Conservation (phyloP, 2,797 vertebrate genomes). For the Spinibarbus caldwelli region DNA sequence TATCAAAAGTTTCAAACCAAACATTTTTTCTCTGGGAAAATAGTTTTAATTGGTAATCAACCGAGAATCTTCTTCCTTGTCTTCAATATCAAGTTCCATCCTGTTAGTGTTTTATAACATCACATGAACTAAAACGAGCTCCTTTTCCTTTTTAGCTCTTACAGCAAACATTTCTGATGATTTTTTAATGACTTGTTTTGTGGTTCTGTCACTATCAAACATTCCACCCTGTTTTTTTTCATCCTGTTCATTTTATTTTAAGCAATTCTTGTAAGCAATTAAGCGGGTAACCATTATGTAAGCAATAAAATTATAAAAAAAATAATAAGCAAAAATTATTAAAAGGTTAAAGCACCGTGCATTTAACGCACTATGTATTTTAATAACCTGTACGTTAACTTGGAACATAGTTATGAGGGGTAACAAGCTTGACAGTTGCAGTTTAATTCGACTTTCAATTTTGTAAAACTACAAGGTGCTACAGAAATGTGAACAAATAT, state of each 20-base stretch:
- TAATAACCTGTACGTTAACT: background rate
- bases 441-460: too few relatives aligned
- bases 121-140: background rate
- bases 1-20: conserved; percentile 1
- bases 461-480: background rate
- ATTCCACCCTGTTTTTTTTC: too few relatives aligned
- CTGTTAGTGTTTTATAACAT: background rate
- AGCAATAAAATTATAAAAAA: background rate
- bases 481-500: background rate
- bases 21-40: background rate
- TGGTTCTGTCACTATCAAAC: too few relatives aligned
- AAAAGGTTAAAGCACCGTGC: background rate
- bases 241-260: background rate
- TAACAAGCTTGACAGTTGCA: background rate
- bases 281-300: background rate
- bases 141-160: background rate
- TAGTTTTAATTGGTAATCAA: background rate
- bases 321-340: background rate
- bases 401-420: background rate
- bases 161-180: background rate
- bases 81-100: background rate
- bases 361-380: too few relatives aligned
- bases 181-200: too few relatives aligned
- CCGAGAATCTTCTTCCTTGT: background rate
- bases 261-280: background rate